phyloP scores from a whole-genome alignment of 2,113 vertebrate species.

The Sisor rabdophorus region DNA sequence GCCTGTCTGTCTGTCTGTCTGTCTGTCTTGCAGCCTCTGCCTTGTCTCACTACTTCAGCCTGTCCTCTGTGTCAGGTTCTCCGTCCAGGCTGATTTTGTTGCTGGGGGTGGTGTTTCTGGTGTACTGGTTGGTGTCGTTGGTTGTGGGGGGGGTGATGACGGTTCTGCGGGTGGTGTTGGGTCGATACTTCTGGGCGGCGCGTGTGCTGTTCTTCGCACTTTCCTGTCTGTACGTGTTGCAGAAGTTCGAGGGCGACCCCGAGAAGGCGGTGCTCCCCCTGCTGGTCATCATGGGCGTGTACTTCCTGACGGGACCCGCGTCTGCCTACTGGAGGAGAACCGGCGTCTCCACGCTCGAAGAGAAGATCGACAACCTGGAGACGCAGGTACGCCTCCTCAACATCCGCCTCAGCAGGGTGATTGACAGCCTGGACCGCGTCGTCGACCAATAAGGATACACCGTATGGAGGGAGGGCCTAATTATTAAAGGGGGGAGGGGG shows the following conservation, averaged over 20 bases:
- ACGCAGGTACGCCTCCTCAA: slow-evolving; percentile 91
- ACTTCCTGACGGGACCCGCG: slow-evolving; percentile 93
- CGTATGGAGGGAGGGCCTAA: background rate
- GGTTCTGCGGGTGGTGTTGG: slow-evolving; percentile 81
- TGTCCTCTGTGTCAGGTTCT: slow-evolving; percentile 67
- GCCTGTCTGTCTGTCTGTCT: background rate
- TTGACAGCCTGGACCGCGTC: slow-evolving; percentile 82
- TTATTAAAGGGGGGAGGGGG: background rate
- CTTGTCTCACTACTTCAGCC: slow-evolving; percentile 89
- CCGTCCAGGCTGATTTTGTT: slow-evolving; percentile 80
- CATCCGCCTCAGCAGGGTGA: slow-evolving; percentile 87
- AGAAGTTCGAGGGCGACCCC: slow-evolving; percentile 90
- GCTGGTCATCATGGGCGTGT: slow-evolving; percentile 87
- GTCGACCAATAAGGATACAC: slow-evolving; percentile 71
- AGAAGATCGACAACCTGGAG: slow-evolving; percentile 93
- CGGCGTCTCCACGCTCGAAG: slow-evolving; percentile 76
- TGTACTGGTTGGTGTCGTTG: slow-evolving; percentile 85
- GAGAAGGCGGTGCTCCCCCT: slow-evolving; percentile 84
- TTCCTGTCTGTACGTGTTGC: slow-evolving; percentile 91
- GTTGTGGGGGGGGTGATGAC: slow-evolving; percentile 87
- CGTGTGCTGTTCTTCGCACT: slow-evolving; percentile 84
- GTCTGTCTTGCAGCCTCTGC: slow-evolving; percentile 78
- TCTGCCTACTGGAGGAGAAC: slow-evolving; percentile 85
- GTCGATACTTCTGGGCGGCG: slow-evolving; percentile 90
- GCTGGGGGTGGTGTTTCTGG: slow-evolving; percentile 78